Base-by-base conservation (phyloP, 2,113 vertebrate species). In the Cricetomys ansorgei region DNA sequence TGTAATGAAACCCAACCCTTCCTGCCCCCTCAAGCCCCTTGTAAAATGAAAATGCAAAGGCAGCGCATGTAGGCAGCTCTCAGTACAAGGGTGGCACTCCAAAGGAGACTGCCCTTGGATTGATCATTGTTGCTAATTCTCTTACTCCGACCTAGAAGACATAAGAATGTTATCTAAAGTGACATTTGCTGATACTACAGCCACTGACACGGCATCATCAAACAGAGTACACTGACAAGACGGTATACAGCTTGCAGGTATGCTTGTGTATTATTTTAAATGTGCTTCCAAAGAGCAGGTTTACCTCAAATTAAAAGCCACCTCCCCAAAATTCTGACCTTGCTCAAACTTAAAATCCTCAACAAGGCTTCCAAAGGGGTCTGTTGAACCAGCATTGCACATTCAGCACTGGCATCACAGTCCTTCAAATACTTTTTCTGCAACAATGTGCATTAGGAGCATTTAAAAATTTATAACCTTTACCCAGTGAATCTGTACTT, bases 381-480 rank as follows among this genome's bases (percentile, higher is more conserved):
- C 7, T 17, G 17, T 29, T 25, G 59, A 16, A 25, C 34, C 13
- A 75, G 34, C 8, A 19, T 4, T 3, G 50, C 31, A 27, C 3
- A 1, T 21, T 50, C 53, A 48, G 55, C 5, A 7, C 34, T 25
- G 34, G 29, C 9, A n/a, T 12, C 29, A 64, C 12, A 29, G 31
- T n/a, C 40, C 17, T 81, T 48, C 64, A 69, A 87, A 81, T 19
- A 13, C 59, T 93, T 70, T 55, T 70, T 53, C 59, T 15, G 5
- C 12, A 91, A 34, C 10, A 27, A 40, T 16, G 40, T 40, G 34
- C 53, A 64, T 48, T 43, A 37, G 53, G 81, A 1, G 0, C 65
- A 76, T 76, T 73, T 80, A 81, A 80, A 94, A 76, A 27, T 91
- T 62, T 34, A 85, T 48, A 65, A 7, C 23, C 45, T 76, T 88